phyloP scores from a whole-genome alignment of 2,113 vertebrate species.

The Ramphastos sulfuratus region DNA sequence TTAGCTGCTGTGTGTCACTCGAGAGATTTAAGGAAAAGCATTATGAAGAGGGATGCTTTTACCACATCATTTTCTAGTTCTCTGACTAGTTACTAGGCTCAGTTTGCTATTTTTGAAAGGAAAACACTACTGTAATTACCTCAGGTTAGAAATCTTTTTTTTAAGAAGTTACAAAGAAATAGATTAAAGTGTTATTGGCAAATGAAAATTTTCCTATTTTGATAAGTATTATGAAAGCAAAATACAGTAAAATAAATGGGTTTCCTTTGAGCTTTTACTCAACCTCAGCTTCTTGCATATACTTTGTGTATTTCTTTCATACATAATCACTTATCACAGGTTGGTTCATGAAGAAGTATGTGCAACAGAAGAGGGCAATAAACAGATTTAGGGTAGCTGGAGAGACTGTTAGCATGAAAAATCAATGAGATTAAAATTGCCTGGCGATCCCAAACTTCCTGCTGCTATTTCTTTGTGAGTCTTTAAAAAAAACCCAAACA shows the following conservation, averaged over 20 bases:
- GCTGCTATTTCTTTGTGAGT: background rate
- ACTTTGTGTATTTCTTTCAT: background rate
- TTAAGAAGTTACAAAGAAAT: background rate
- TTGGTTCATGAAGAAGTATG: background rate
- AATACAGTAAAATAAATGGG: background rate
- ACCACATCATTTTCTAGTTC: background rate
- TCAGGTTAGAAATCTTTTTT: background rate
- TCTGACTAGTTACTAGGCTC: background rate
- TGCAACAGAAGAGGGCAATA: background rate
- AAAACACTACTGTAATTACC: conserved; percentile 13
- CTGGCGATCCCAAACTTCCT: background rate
- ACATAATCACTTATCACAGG: background rate
- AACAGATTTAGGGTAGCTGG: background rate
- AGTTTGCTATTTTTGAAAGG: background rate
- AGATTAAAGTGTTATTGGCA: background rate
- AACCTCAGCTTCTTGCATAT: background rate
- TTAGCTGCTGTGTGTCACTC: background rate
- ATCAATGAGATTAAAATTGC: background rate
- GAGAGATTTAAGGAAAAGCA: background rate
- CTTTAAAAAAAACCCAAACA: background rate
- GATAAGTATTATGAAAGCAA: background rate
- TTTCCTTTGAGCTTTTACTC: background rate
- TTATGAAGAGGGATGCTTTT: conserved; percentile 14
- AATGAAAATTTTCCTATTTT: background rate
- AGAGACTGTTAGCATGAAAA: background rate